Conservation (phyloP, 2,888 invertebrate species). For the Chymomyza amoena region DNA sequence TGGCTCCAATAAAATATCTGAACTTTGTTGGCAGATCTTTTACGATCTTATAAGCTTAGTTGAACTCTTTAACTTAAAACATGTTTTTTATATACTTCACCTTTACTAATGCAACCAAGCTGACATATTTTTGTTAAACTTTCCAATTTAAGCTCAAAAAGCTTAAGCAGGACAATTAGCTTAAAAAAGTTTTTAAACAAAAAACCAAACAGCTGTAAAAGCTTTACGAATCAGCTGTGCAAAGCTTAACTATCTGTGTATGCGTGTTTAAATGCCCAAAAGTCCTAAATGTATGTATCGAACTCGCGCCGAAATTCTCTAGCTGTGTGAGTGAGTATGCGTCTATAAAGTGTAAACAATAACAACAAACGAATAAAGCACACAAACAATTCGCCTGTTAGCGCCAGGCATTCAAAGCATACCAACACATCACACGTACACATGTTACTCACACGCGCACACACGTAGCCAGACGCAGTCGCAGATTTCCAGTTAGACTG, state of each 20-base stretch:
- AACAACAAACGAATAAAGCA: constrained; percentile 48
- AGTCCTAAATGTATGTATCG: background rate
- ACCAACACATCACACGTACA: constrained; percentile 31
- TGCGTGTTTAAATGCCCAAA: no score
- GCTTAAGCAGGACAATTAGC: background rate
- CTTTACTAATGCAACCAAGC: no score
- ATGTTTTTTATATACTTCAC: no score
- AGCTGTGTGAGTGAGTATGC: constrained; percentile 14
- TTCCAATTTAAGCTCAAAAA: background rate
- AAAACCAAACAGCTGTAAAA: background rate
- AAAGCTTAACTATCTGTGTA: background rate
- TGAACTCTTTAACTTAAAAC: no score
- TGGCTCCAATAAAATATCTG: no score
- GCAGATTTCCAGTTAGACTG: constrained; percentile 51
- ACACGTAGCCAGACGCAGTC: constrained; percentile 13
- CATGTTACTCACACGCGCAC: constrained; percentile 19
- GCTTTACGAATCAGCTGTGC: background rate
- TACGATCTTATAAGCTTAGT: no score
- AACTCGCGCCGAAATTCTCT: constrained; percentile 2
- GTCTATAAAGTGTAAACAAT: constrained; percentile 56
- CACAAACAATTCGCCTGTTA: no score
- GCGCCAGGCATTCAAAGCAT: background rate
- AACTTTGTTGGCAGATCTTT: no score
- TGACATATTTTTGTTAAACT: no score
- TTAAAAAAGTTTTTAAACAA: background rate